Evolutionary conservation across 1,140 invertebrate species (phyloP), one percentile per base, ranked within the genome.

Genomic region (Drosophila insularis): DNA sequence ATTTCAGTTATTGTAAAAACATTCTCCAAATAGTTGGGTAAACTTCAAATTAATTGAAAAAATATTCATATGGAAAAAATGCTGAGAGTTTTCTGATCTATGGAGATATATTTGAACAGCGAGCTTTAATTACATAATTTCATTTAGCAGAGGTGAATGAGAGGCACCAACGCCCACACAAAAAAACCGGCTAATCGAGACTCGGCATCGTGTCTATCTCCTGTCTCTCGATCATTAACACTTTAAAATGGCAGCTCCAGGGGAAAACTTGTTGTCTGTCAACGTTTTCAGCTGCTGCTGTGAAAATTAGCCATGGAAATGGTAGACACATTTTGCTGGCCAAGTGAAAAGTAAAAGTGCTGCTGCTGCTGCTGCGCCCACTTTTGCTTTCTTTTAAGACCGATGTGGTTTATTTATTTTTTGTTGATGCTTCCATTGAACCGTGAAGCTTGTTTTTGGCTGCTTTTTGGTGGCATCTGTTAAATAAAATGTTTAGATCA

Each of bases 291-390:
- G 68, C 40, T 66, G 43, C n/a, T 21, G 62, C 56, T 76, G 82
- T 76, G 64, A 79, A 87, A 86, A 86, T 86, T 89, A 72, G 60
- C 86, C 86, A 85, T 73, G 79, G 78, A 65, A 75, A 75, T 86
- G 35, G 55, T 43, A 66, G 71, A 46, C 63, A 61, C 63, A 61
- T 40, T 61, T 77, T 35, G 50, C 46, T 63, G 65, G 58, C 77
- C 67, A 64, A 68, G 68, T 71, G 66, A 81, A 86, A 86, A 86
- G 82, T 87, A 86, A 86, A 86, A 86, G 81, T 87, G 78, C 67
- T 79, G 67, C 46, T 19, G 55, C 58, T 32, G 67, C 55, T 64
- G 43, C 59, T 54, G 78, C 78, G 58, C 67, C 74, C 58, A 79
- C 81, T 87, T 79, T 86, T 86, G 71, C 79, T 87, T 86, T 86